Evolutionary conservation across 2,797 vertebrate species (phyloP), one percentile per base, ranked within the genome.

Genomic region (Epinephelus coioides): DNA sequence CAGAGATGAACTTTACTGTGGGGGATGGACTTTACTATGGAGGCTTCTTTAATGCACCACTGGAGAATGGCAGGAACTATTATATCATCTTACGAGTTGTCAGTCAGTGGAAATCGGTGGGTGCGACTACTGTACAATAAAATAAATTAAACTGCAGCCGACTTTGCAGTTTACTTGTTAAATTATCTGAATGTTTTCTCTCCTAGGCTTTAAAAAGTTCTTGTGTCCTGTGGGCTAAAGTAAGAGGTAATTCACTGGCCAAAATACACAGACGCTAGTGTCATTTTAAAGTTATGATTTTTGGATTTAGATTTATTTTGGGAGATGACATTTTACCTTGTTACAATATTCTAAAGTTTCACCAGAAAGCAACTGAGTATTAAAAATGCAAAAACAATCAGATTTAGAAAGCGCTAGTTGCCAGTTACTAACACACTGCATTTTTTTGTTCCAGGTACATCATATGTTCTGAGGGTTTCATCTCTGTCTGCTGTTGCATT

Each of bases 81-180:
- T 97, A 95, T 67, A 89, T 99, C 72, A 90, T 98, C 84, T 78
- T 99, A 83, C 95, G 96, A 87, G 94, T 95, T 78, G 91, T 97
- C 90, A 98, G 96, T 87, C 96, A 96, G 76, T 98, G 97, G 98
- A 95, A 96, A 88, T 89, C 83, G 95, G 98, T 98, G 95, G 79
- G 94, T 81, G 19, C 21, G 71, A 43, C n/a, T 30, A 19, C 1
- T 69, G 1, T 25, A 5, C 3, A 54, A 19, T 43, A 12, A 67
- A 44, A 5, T 60, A 30, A 2, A 12, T 38, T 17, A 79, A 43
- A 56, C 18, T 10, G 30, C 1, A 11, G 12, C 6, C 30, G 10
- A 68, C 8, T 61, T 74, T 46, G 59, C 7, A 46, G 15, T 53
- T 76, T 27, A 38, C 27, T 54, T 19, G 4, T 21, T 69, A 25